Evolutionary conservation across 2,888 invertebrate species (phyloP), one percentile per base, ranked within the genome.

Genomic region (Epirrita christyi): DNA sequence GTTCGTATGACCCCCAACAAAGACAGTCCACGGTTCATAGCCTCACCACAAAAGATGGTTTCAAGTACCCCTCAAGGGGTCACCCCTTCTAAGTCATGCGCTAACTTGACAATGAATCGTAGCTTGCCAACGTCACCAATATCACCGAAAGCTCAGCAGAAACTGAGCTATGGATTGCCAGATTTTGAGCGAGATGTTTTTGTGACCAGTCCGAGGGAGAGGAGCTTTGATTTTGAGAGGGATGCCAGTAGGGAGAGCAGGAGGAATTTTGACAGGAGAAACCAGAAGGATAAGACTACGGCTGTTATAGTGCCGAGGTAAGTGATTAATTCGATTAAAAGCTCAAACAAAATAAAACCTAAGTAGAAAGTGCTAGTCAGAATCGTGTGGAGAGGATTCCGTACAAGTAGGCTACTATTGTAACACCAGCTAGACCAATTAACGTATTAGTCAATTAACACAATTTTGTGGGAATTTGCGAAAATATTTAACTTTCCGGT

Each of bases 111-210:
- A 0, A 56, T 83, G 0, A 67, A 64, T 15, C 80, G 71, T 70
- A n/a, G n/a, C 60, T 80, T 28, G 52, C 80, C n/a, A 8, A 79
- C 88, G 9, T 84, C 92, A 0, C 85, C 92, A 0, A 86, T 90
- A 2, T 90, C 88, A 0, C 92, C 93, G 0, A 93, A 90, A 81
- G 94, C 93, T 0, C 93, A 93, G 52, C 93, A 94, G 75, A 93
- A 93, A 50, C 66, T 94, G 6, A 93, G 91, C 59, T 94, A 94
- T 62, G 92, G 92, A 0, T 32, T 83, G 1, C 83, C 79, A 10
- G 81, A 83, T 0, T 78, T 83, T 13, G 85, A 84, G 0, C 79
- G 85, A 14, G 92, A 92, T 65, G 85, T 92, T 0, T 92, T 92
- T 48, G 87, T 91, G 0, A 90, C 88, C 0, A 91, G 91, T 59